Evolutionary conservation across 2,888 invertebrate species (phyloP).

Genomic region (Platycheirus albimanus): DNA sequence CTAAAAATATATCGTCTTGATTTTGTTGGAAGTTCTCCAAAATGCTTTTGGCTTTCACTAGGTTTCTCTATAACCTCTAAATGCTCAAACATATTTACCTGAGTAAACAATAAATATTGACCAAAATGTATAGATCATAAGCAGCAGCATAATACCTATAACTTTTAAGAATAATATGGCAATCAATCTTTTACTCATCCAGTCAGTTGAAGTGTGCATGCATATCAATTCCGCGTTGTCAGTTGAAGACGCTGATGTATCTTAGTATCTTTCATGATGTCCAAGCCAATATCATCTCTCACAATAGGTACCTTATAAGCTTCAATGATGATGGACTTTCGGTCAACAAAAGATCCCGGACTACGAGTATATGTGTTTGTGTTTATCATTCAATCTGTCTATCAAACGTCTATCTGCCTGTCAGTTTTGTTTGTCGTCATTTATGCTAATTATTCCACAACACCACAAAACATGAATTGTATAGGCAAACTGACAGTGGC

Average conservation of each 20-base stretch:
- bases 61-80: background rate
- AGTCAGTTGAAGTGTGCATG: constrained; percentile 50
- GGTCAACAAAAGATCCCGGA: constrained; percentile 52
- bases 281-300: constrained; percentile 18
- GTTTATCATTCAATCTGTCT: constrained; percentile 72
- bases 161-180: constrained; percentile 47
- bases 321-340: constrained; percentile 46
- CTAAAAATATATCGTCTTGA: constrained; percentile 22
- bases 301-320: constrained; percentile 3
- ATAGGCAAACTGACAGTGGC: constrained; percentile 18
- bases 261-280: constrained; percentile 18
- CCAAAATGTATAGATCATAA: constrained; percentile 14
- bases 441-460: constrained; percentile 71
- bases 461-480: constrained; percentile 30
- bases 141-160: background rate
- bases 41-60: constrained; percentile 46
- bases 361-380: constrained; percentile 51
- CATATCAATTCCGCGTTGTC: constrained; percentile 56
- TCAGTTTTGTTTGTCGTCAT: constrained; percentile 70
- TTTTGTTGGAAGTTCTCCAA: constrained; percentile 31
- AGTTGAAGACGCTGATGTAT: constrained; percentile 51
- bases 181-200: constrained; percentile 69
- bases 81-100: constrained; percentile 44
- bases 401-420: constrained; percentile 62
- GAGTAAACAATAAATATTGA: constrained; percentile 62